A percentile compares a stretch with the other conserved stretches of the same genome.
These are phyloP conservation scores for Enteromius unitaeniatus DNA, from an alignment of 2,797 vertebrate species.

Conservation along the genomic window DNA sequence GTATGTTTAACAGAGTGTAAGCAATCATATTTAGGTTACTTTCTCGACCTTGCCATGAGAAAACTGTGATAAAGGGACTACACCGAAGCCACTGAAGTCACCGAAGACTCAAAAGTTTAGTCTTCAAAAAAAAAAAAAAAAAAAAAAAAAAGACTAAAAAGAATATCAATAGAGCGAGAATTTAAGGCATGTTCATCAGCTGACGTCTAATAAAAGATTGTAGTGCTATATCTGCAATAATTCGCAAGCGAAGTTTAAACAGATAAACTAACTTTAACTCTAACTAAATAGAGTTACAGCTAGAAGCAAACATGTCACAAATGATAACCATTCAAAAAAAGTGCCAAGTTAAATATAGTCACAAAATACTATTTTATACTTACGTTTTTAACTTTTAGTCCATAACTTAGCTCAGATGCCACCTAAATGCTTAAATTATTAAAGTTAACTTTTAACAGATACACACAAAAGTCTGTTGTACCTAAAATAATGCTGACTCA, in stretches of 20 bases:
- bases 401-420: neutral
- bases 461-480: neutral
- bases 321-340: constrained; percentile 28
- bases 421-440: neutral
- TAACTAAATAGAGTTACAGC: neutral
- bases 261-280: too few relatives aligned
- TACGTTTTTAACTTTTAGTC: neutral
- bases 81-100: too few relatives aligned
- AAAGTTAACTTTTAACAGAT: neutral
- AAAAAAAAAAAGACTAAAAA: neutral
- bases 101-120: neutral
- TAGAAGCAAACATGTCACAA: constrained; percentile 21
- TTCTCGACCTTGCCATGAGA: neutral
- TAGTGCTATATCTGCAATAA: neutral
- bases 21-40: neutral
- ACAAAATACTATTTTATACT: neutral
- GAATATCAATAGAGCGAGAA: neutral
- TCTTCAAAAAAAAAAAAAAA: neutral
- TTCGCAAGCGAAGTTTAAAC: neutral
- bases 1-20: neutral
- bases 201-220: neutral
- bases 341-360: neutral
- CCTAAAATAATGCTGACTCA: neutral
- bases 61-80: neutral
- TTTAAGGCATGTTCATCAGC: neutral